Evolutionary conservation across 2,888 invertebrate species (phyloP), one percentile per base, ranked within the genome.

Genomic region (Ectemnius lituratus): DNA sequence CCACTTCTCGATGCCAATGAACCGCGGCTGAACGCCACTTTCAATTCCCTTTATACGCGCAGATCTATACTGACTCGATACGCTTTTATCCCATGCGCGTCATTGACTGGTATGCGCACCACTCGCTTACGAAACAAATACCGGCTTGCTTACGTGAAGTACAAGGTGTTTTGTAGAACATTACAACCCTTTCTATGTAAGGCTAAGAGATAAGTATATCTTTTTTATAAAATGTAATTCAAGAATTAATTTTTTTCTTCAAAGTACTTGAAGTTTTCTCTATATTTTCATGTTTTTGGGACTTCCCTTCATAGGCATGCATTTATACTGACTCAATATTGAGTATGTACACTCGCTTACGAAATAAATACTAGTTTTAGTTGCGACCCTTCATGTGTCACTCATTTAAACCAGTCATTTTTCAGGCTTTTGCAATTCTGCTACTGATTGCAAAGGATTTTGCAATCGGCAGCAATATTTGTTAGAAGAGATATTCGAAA

Each of bases 1-100:
- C 23, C 37, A 75, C 75, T 78, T 77, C 70, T 78, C 73, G 80
- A 80, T 84, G 86, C 80, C 85, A 87, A 85, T 85, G 82, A 84
- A 85, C 85, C 81, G 70, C 71, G 63, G 59, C 70, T 56, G 49
- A 79, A 77, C 76, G 76, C 80, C 75, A 75, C 70, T 81, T 80
- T 84, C 76, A 45, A 81, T 81, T 76, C 78, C 52, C 56, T 63
- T 37, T 52, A 65, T 57, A 60, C 52, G 37, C 52, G 65, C 18
- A 49, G 60, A 63, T 23, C 46, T 62, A 27, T 16, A 11, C 56
- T 59, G 18, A 45, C 16, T 27, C 23, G 3, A 3, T 23, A 23
- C 37, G 28, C 57, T 61, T 71, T 71, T 57, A 37, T 70, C 62
- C 0, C 52, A 2, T 4, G 27, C 14, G 67, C 73, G 72, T 75